A percentile compares a stretch with the other conserved stretches of the same genome.
Conservation (phyloP, 2,888 invertebrate species). For the Iphiclides podalirius region DNA sequence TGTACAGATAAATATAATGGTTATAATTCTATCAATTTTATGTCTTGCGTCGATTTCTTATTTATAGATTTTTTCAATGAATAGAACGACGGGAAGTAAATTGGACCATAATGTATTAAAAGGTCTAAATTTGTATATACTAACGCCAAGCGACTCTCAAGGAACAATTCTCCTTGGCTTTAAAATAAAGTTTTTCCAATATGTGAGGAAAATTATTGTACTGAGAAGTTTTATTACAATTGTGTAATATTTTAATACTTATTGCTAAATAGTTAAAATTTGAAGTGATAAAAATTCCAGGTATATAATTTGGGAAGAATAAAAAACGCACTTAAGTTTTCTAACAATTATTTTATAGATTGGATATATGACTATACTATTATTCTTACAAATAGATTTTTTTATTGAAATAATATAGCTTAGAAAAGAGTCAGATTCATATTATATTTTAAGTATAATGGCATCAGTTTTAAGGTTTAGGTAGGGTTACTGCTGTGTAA, state of each 20-base stretch:
- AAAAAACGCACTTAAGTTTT: conserved; percentile 50
- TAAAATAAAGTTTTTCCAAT: conserved; percentile 4
- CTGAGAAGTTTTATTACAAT: conserved; percentile 39
- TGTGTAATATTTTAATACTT: conserved; percentile 50
- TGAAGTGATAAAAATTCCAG: conserved; percentile 58
- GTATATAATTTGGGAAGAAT: conserved; percentile 47
- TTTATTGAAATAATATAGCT: conserved; percentile 59
- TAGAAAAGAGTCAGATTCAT: conserved; percentile 74
- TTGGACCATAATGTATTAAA: conserved; percentile 14
- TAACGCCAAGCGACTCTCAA: conserved; percentile 47
- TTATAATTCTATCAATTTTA: conserved; percentile 24
- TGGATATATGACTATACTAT: conserved; percentile 48
- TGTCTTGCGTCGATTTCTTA: conserved; percentile 19
- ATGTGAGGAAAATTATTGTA: conserved; percentile 6
- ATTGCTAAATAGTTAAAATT: conserved; percentile 38
- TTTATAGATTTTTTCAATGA: conserved; percentile 21
- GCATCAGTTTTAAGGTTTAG: conserved; percentile 62
- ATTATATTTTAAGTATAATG: conserved; percentile 73
- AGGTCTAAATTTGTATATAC: conserved; percentile 31
- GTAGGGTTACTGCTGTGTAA: conserved; percentile 68
- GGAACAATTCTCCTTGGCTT: conserved; percentile 24
- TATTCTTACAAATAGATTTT: conserved; percentile 64
- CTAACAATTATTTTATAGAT: conserved; percentile 58
- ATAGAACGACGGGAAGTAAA: conserved; percentile 6
- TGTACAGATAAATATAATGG: conserved; percentile 39